Conservation (phyloP, 2,113 vertebrate species). For the Phyllostomus hastatus region DNA sequence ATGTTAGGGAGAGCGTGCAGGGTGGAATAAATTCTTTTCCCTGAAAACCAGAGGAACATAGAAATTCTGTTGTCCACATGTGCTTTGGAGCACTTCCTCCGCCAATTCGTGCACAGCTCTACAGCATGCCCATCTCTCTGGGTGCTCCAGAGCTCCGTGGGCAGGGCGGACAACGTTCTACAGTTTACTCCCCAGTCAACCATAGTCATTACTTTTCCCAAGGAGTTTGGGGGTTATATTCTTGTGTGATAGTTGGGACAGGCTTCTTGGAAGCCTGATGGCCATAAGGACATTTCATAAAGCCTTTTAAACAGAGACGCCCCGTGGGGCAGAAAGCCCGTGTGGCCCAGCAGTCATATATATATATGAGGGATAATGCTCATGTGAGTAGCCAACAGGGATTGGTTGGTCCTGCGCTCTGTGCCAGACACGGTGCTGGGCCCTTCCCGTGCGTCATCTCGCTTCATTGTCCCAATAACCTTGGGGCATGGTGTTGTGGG, state of each 20-base stretch:
- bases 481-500: neutral
- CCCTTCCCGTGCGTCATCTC: neutral
- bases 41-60: neutral
- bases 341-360: neutral
- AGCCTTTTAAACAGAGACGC: neutral
- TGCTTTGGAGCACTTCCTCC: slow-evolving; percentile 44
- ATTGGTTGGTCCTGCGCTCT: neutral
- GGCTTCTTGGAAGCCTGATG: neutral
- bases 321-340: neutral
- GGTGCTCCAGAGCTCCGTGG: neutral
- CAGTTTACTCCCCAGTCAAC: neutral
- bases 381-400: neutral
- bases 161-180: neutral
- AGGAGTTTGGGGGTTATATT: neutral
- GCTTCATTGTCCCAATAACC: neutral
- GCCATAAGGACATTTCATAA: neutral
- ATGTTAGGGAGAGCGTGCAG: neutral
- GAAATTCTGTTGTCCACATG: neutral
- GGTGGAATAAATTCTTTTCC: neutral
- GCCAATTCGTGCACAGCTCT: neutral
- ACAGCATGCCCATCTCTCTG: neutral
- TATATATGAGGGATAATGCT: neutral
- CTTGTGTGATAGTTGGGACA: neutral
- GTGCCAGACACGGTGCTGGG: neutral
- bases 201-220: neutral